phyloP scores from a whole-genome alignment of 2,797 vertebrate species.

The Myiothlypis coronata region DNA sequence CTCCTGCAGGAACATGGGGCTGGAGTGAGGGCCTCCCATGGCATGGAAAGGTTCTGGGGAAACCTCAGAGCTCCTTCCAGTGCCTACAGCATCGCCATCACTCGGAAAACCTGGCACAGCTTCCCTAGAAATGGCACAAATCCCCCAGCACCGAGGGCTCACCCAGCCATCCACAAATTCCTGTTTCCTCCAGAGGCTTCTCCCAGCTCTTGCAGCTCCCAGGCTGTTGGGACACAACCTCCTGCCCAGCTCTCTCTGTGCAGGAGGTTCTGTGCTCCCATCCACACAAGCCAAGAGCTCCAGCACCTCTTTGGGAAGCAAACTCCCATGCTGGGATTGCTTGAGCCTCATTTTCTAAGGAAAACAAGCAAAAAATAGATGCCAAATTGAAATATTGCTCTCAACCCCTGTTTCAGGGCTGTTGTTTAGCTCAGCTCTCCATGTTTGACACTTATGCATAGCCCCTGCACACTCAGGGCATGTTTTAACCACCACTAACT shows the following conservation, averaged over 20 bases:
- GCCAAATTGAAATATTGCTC: neutral
- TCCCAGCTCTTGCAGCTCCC: neutral
- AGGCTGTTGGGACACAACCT: fast-evolving
- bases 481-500: neutral
- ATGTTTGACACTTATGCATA: fast-evolving
- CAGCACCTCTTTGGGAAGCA: neutral
- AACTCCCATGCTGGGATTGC: fast-evolving
- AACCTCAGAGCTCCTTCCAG: neutral
- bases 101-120: neutral
- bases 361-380: neutral
- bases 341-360: neutral
- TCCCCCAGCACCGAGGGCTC: fast-evolving
- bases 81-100: fast-evolving
- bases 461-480: fast-evolving
- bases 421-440: neutral
- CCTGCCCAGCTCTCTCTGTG: fast-evolving
- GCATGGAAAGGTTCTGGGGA: neutral
- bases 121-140: neutral
- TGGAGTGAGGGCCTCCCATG: neutral
- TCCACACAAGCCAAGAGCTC: fast-evolving
- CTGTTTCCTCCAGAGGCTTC: neutral
- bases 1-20: constrained; percentile 70
- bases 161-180: neutral
- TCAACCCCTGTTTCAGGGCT: neutral
- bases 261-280: fast-evolving